Conservation (phyloP, 2,113 vertebrate genomes). For the Atractosteus spatula region DNA sequence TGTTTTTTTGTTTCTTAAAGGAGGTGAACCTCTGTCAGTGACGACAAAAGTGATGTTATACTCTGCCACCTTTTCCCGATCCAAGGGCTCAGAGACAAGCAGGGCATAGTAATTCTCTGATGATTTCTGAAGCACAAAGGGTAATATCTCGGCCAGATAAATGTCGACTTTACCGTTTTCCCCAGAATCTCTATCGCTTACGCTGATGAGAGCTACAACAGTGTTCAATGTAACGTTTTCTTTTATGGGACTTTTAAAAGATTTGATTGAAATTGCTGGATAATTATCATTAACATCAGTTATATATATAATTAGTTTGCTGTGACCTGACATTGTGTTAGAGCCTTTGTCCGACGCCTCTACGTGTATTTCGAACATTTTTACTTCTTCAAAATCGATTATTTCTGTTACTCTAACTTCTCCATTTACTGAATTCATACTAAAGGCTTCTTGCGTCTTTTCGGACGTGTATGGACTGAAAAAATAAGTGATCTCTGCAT, state of each 20-base stretch:
- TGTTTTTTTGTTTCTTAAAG: constrained; percentile 40
- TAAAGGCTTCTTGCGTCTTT: constrained; percentile 44
- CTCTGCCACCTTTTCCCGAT: constrained; percentile 40
- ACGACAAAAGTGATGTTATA: constrained; percentile 46
- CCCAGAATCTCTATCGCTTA: constrained; percentile 51
- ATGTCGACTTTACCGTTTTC: constrained; percentile 58
- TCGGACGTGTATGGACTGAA: constrained; percentile 29
- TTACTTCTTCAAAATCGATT: constrained; percentile 58
- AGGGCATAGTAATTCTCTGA: constrained; percentile 38
- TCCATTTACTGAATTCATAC: constrained; percentile 48
- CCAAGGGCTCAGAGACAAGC: constrained; percentile 35
- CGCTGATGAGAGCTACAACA: constrained; percentile 39
- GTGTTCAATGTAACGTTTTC: constrained; percentile 34
- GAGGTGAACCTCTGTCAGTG: constrained; percentile 38
- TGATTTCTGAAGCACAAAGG: constrained; percentile 31
- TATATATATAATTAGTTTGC: constrained; percentile 27
- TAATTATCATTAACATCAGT: constrained; percentile 42
- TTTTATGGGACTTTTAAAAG: constrained; percentile 32
- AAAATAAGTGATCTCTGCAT: constrained; percentile 20
- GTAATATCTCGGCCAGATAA: constrained; percentile 31
- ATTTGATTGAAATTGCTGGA: constrained; percentile 28
- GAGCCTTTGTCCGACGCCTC: constrained; percentile 52
- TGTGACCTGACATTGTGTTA: constrained; percentile 22
- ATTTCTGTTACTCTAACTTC: constrained; percentile 58
- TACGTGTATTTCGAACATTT: constrained; percentile 55